Evolutionary conservation across 2,888 invertebrate genomes (phyloP), one percentile per base, ranked within the genome.

Genomic region (Asteroscopus sphinx): DNA sequence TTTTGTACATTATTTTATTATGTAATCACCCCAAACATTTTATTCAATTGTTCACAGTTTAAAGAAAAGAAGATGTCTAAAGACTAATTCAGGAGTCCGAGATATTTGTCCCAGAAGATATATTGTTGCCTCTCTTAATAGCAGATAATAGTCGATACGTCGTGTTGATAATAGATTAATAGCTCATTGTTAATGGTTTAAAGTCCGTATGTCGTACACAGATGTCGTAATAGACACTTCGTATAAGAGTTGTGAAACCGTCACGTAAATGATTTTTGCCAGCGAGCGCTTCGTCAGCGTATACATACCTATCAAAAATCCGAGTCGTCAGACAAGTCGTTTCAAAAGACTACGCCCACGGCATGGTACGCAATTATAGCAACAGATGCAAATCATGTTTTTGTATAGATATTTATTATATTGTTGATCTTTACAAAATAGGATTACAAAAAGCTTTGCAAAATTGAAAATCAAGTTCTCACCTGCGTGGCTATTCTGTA

Each of bases 371-470:
- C 17, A n/a, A 26, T 16, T 30, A 52, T 33, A 12, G 9, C 17
- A 46, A 39, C 25, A 44, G 47, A 61, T 67, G 48, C 26, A 49
- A 67, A 67, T 65, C 13, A 42, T 35, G 28, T 42, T 58, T 58
- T 51, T 58, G 21, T 35, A 26, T 11, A 12, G 32, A n/a, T 21
- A 8, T 7, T 33, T 36, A 40, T 21, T 36, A 40, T 21, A 6
- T 45, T 35, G 26, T 39, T 44, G 46, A 44, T 45, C 36, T 65
- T 46, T 58, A 9, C 25, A 16, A 52, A 51, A 51, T 15, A n/a
- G n/a, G n/a, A n/a, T 46, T 58, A 9, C 25, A 16, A 52, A 51
- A 51, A 12, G 16, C 9, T 47, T 21, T 21, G 40, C 3, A n/a
- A 35, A 21, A 21, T 21, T 21, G 21, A 21, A 6, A 4, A 21